Evolutionary conservation across 2,113 vertebrate genomes (phyloP), one percentile per base, ranked within the genome.

Genomic region (Catharus fuscescens): DNA sequence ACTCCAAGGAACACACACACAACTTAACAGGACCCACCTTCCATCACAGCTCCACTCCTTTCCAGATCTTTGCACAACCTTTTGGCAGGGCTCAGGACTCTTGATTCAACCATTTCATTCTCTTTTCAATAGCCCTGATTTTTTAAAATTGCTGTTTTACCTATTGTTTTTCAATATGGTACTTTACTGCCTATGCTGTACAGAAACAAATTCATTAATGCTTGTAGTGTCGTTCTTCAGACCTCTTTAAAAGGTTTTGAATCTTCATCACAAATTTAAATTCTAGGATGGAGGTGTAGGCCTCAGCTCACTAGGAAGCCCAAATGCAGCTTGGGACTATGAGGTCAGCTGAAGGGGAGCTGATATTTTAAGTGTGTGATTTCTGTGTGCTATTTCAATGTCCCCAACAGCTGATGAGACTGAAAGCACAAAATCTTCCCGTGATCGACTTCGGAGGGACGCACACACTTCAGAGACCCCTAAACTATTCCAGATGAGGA

Each of bases 401-500:
- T 73, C 92, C 94, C 93, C 71, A 91, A 92, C 86, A 96, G 95
- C 94, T 94, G 92, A 95, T 78, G 83, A 74, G 34, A 93, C 18
- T 95, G 80, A 87, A 92, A 71, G 74, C 88, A 97, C 72, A 94
- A 94, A 97, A 96, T 36, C 96, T 95, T 94, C 78, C 14, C 94
- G 93, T 88, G 93, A 96, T 97, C 84, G 80, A 44, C 91, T 97
- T 97, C 83, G 95, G 88, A 95, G 91, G 77, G 47, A 92, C 48
- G 34, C 92, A 90, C 67, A 81, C 86, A 93, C 50, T 91, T 96
- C 92, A 87, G 86, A 95, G 82, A 92, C 60, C 93, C 89, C 96
- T 97, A 94, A 97, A 94, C n/a, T 42, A 95, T 97, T 97, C 97
- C 98, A 97, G 93, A 96, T 94, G 97, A 97, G 69, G 95, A 92